Evolutionary conservation across 30 jellyfish, hydroid and myxozoan species (phyloP), one percentile per base, ranked within the genome.

Genomic region (Aurelia coerulea): DNA sequence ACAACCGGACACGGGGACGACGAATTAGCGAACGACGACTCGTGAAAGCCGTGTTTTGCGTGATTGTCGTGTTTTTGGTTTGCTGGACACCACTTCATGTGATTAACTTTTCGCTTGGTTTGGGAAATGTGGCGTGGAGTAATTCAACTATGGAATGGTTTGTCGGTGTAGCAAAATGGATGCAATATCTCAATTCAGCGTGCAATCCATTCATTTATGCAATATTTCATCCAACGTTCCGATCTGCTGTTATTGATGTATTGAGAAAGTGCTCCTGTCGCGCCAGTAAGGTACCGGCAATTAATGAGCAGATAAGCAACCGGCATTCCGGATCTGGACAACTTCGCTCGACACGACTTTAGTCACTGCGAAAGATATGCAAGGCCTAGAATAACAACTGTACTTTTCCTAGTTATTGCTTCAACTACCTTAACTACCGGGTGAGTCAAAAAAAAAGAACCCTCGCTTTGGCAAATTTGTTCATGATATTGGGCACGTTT

Each of bases 71-170:
- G 70, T 60, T 60, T 13, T 60, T 60, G 70, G 35, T 60, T 23
- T 13, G 70, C 70, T 60, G 70, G 70, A 60, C 70, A 17, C 70
- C 70, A 2, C 31, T 60, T 23, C 70, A 60, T 60, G 70, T 60
- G 31, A 17, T 60, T 6, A 60, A 60, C 70, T 17, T 60, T 23
- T 60, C 35, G 70, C 35, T 23, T 60, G 70, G 70, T n/a, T 60
- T 60, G 12, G 35, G 31, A 5, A 17, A n/a, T n/a, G 35, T 60
- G 35, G 6, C 31, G 35, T 60, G 70, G 70, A 60, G 35, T 60
- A 17, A n/a, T 11, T 23, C 70, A 17, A 17, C 35, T 3, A 9
- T 60, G 70, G 70, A 60, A 60, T 60, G 70, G 70, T 4, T 60
- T 17, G 70, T 60, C 31, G 70, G 70, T 17, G 13, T 60, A 0